Conservation (phyloP, 2,888 invertebrate species). For the Eulithis testata region DNA sequence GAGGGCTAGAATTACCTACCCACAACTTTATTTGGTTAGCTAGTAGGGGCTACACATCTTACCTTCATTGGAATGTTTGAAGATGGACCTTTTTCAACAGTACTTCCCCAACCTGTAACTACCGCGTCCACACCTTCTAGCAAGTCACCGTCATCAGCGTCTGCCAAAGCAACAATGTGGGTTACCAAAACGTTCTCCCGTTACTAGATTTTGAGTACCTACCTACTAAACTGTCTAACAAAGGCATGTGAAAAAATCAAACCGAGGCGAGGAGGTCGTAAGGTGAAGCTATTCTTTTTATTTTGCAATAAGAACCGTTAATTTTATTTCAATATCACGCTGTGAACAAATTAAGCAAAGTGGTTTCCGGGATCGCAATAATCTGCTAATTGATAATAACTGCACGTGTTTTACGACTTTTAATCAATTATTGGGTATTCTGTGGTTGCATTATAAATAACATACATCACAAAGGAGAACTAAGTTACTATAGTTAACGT, state of each 20-base stretch:
- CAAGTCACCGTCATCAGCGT: slow-evolving; percentile 58
- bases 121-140: slow-evolving; percentile 85
- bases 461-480: too few species aligned
- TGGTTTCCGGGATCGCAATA: slow-evolving; percentile 8
- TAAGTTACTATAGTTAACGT: too few species aligned
- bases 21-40: too few species aligned
- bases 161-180: slow-evolving; percentile 44
- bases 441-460: too few species aligned
- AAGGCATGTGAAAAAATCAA: slow-evolving; percentile 16
- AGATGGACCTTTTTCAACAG: slow-evolving; percentile 86
- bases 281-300: slow-evolving; percentile 33
- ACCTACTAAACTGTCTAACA: slow-evolving; percentile 11
- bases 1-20: too few species aligned
- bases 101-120: slow-evolving; percentile 91
- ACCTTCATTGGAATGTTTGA: slow-evolving; percentile 89
- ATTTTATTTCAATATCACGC: slow-evolving; percentile 20
- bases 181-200: slow-evolving; percentile 26
- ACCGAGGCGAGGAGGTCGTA: slow-evolving; percentile 22
- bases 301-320: slow-evolving; percentile 16
- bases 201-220: slow-evolving; percentile 18
- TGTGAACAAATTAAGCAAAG: slow-evolving; percentile 12
- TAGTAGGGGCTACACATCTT: slow-evolving; percentile 35
- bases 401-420: slow-evolving; percentile 6
- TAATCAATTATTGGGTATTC: not conserved
- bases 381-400: slow-evolving; percentile 6